Base-by-base conservation (phyloP, 2,888 invertebrate genomes). In the Trypoxylon attenuatum region DNA sequence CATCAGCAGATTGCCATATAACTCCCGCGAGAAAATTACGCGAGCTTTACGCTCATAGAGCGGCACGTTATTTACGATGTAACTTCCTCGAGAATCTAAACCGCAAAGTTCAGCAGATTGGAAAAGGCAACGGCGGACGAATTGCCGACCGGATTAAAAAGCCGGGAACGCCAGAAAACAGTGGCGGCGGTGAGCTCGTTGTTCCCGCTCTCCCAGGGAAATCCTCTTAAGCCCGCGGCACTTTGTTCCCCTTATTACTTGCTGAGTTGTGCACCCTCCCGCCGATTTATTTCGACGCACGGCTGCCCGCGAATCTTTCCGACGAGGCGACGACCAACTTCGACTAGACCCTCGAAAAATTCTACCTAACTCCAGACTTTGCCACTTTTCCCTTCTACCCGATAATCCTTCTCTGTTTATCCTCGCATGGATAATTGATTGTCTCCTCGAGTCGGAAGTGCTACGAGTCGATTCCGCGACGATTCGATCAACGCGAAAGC, bases 401-500 rank as follows among this genome's bases (percentile, higher is more conserved):
- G n/a, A n/a, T n/a, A n/a, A n/a, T n/a, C n/a, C 10, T 19, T 13
- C 21, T 38, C 47, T n/a, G 33, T 38, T 42, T 38, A 5, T 13
- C 5, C 25, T 10, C n/a, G n/a, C n/a, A n/a, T n/a, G n/a, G n/a
- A n/a, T n/a, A n/a, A n/a, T n/a, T n/a, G n/a, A n/a, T n/a, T n/a
- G n/a, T 15, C 29, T 23, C 15, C 27, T 25, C 52, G 3, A 23
- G 39, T 38, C 38, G 33, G 38, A 63, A n/a, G n/a, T n/a, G n/a
- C n/a, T n/a, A n/a, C n/a, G n/a, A n/a, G n/a, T n/a, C n/a, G n/a
- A n/a, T n/a, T n/a, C n/a, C n/a, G n/a, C n/a, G n/a, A n/a, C n/a
- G n/a, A n/a, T n/a, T n/a, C 62, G 73, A 69, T 71, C 69, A 73
- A 69, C 69, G 73, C 39, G 57, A 69, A 69, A 71, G 61, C 65